Evolutionary conservation across 2,113 vertebrate species (phyloP).

Genomic region (Helogale parvula): DNA sequence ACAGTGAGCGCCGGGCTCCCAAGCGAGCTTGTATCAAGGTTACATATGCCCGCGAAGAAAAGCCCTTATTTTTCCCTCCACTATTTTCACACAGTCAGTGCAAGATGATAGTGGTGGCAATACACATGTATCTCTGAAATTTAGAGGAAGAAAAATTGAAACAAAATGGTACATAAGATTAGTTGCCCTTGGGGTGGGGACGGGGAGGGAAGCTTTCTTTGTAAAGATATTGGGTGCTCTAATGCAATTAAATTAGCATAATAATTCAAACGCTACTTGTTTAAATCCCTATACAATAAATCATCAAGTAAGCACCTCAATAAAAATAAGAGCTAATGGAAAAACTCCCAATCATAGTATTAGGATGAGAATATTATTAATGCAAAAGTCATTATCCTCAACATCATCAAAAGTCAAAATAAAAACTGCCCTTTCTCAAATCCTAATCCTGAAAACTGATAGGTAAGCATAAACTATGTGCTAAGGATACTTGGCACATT

Average conservation of each 20-base stretch:
- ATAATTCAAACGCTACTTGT: background rate
- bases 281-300: background rate
- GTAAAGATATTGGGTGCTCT: background rate
- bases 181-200: background rate
- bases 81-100: background rate
- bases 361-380: background rate
- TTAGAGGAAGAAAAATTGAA: background rate
- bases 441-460: background rate
- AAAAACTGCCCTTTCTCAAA: conserved; percentile 42
- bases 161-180: background rate
- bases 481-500: background rate
- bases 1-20: background rate
- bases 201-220: background rate
- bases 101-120: background rate
- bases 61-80: background rate
- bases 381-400: background rate
- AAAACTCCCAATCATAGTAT: background rate
- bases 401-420: conserved; percentile 23
- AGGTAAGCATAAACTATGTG: background rate
- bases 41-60: background rate
- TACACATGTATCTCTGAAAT: background rate
- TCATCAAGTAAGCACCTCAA: background rate
- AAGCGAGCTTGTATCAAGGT: background rate
- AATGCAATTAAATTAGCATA: conserved; percentile 20
- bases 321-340: conserved; percentile 22